Conservation (phyloP, 1,140 invertebrate genomes). For the Laupala kohalensis region DNA sequence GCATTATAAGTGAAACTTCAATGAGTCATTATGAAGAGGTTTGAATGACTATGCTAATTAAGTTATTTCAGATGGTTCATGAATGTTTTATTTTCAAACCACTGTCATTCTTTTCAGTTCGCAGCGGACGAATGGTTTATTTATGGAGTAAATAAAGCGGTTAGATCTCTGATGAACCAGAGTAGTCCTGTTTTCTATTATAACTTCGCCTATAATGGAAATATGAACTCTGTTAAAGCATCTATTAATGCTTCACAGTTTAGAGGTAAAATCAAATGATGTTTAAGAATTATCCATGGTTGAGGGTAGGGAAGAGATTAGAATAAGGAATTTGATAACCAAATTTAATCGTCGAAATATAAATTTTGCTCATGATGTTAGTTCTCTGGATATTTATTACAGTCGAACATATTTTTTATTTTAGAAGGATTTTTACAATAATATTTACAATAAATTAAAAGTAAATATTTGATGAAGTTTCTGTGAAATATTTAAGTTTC, state of each 20-base stretch:
- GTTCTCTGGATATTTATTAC: background rate
- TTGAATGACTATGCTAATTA: background rate
- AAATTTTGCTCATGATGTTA: background rate
- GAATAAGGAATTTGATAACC: background rate
- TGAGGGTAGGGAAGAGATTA: background rate
- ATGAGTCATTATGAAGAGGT: conserved; percentile 22
- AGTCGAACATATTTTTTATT: background rate
- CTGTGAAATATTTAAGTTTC: too few species aligned
- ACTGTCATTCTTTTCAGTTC: conserved; percentile 22
- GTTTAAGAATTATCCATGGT: too few species aligned
- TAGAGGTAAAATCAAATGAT: background rate
- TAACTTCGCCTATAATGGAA: conserved; percentile 28
- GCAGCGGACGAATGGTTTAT: conserved; percentile 31
- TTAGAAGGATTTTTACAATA: background rate
- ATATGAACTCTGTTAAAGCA: background rate
- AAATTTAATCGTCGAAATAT: background rate
- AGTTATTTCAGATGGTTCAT: background rate
- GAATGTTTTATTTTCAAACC: background rate
- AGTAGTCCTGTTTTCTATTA: conserved; percentile 33
- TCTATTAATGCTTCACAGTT: background rate
- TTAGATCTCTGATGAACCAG: conserved; percentile 22
- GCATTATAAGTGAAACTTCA: background rate
- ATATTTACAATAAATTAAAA: background rate
- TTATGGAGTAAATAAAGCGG: conserved; percentile 27
- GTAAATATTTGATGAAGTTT: background rate